A percentile compares a stretch with the other conserved stretches of the same genome.
Conservation (phyloP, 2,888 invertebrate species). For the Himalopsyche japonica region DNA sequence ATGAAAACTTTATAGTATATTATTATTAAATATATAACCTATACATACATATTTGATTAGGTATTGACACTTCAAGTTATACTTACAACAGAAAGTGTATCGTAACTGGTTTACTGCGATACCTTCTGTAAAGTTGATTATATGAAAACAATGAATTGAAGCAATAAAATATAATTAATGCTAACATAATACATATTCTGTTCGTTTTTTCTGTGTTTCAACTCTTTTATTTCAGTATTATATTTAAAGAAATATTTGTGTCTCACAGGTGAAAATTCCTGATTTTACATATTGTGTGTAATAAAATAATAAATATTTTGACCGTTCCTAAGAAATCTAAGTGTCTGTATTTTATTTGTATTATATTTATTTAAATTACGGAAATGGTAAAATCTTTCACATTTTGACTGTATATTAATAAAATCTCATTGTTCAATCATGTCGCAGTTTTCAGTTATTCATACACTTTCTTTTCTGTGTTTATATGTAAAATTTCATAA, state of each 20-base stretch:
- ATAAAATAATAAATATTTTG: neutral
- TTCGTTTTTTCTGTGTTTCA: neutral
- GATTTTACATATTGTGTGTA: neutral
- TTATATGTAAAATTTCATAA: neutral
- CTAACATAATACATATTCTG: neutral
- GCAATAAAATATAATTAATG: slow-evolving; percentile 34
- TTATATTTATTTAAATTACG: neutral
- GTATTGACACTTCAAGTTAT: slow-evolving; percentile 30
- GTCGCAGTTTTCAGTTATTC: slow-evolving; percentile 34
- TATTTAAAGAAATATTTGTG: neutral
- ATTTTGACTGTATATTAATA: neutral
- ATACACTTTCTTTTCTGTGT: slow-evolving; percentile 31
- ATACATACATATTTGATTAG: slow-evolving; percentile 36
- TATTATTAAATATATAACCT: slow-evolving; percentile 37
- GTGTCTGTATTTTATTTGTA: neutral
- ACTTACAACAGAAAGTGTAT: slow-evolving; percentile 32
- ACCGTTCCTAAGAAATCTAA: neutral
- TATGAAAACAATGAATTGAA: slow-evolving; percentile 35
- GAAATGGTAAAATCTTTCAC: neutral
- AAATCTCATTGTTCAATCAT: neutral
- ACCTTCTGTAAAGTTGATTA: slow-evolving; percentile 3
- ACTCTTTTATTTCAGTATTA: neutral
- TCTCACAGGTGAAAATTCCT: neutral
- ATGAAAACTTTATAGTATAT: slow-evolving; percentile 38
- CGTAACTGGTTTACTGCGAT: slow-evolving; percentile 35